phyloP scores from a whole-genome alignment of 64 coral and sea anemone species.

The Pachyseris speciosa region DNA sequence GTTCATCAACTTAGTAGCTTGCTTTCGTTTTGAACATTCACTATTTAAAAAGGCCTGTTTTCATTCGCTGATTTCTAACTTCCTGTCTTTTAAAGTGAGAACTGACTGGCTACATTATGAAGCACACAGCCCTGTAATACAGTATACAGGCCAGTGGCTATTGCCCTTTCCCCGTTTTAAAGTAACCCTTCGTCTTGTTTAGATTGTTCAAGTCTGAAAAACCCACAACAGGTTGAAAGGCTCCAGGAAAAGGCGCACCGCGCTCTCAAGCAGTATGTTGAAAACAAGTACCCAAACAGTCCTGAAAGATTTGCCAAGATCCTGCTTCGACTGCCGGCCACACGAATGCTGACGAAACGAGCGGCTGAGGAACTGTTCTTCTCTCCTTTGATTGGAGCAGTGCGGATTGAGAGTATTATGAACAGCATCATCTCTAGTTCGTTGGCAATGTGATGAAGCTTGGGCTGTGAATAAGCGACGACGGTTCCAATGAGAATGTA shows the following conservation, averaged over 20 bases:
- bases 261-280: constrained; percentile 79
- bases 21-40: too few species aligned
- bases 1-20: too few species aligned
- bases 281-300: constrained; percentile 57
- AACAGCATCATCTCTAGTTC: constrained; percentile 82
- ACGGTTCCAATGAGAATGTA: too few species aligned
- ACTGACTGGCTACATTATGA: too few species aligned
- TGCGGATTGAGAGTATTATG: constrained; percentile 90
- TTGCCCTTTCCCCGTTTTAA: too few species aligned
- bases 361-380: constrained; percentile 88
- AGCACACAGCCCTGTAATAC: too few species aligned
- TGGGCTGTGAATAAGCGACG: too few species aligned
- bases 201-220: constrained; percentile 32
- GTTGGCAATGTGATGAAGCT: not conserved
- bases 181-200: not conserved
- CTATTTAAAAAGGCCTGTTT: too few species aligned
- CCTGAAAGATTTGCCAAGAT: constrained; percentile 91
- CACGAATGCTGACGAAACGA: constrained; percentile 49
- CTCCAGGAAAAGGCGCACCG: constrained; percentile 87
- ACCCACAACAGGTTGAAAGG: constrained; percentile 78
- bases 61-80: too few species aligned
- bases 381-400: constrained; percentile 75
- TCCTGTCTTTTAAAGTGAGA: too few species aligned
- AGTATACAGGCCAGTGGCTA: too few species aligned
- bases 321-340: constrained; percentile 68